phyloP scores from a whole-genome alignment of 1,140 invertebrate genomes.

The Archivesica marissinica region DNA sequence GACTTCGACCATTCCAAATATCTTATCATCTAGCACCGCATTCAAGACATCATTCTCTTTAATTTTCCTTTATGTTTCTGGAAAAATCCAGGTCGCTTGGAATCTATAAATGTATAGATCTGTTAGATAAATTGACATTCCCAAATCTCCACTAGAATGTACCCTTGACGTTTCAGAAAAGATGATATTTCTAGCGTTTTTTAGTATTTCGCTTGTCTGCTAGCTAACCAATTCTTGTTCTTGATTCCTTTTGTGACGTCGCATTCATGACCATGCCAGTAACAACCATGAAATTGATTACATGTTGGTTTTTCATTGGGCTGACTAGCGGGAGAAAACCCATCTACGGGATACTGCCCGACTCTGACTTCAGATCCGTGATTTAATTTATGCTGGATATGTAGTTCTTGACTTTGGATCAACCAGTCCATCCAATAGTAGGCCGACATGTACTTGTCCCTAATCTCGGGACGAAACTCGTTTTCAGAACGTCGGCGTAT shows the following conservation, averaged over 20 bases:
- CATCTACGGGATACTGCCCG: conserved; percentile 39
- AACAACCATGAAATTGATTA: conserved; percentile 64
- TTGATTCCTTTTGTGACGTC: neutral
- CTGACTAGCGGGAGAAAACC: neutral
- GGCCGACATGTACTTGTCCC: conserved; percentile 20
- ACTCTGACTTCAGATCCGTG: conserved; percentile 4
- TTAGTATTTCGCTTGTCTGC: neutral
- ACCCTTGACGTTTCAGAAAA: conserved; percentile 27
- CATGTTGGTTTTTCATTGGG: neutral
- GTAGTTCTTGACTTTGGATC: neutral
- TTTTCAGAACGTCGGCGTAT: conserved; percentile 12
- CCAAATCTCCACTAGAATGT: conserved; percentile 26
- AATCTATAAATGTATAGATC: conserved; percentile 33
- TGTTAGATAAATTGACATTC: conserved; percentile 33
- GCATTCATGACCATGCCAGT: conserved; percentile 60
- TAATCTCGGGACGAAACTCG: too few relatives aligned
- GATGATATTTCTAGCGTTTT: conserved; percentile 2
- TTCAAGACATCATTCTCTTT: conserved; percentile 35
- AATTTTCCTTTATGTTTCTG: conserved; percentile 35
- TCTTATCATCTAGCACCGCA: conserved; percentile 10
- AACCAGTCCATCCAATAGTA: conserved; percentile 50
- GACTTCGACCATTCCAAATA: conserved; percentile 27
- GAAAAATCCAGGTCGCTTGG: neutral
- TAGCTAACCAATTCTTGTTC: neutral
- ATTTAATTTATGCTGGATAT: conserved; percentile 37